Conservation (phyloP, 1,140 invertebrate genomes). For the Cepaea nemoralis region DNA sequence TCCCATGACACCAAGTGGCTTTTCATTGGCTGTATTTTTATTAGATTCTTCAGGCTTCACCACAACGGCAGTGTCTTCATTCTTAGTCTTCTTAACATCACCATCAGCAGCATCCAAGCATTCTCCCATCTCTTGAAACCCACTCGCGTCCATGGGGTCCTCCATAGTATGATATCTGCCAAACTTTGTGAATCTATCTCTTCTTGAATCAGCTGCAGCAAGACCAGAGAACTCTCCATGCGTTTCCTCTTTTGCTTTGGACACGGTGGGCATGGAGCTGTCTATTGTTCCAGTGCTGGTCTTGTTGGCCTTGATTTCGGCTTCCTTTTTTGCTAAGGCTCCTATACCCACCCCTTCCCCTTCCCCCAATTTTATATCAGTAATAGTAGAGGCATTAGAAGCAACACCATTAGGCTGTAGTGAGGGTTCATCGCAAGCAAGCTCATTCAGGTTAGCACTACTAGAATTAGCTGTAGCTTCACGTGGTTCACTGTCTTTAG, state of each 20-base stretch:
- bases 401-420: not conserved
- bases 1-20: not conserved
- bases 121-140: not conserved
- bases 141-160: constrained; percentile 23
- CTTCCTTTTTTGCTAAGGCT: not conserved
- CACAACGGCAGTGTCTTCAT: not conserved
- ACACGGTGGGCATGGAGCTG: not conserved
- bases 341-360: not conserved
- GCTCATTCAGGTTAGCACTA: constrained; percentile 38
- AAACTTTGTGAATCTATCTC: constrained; percentile 19
- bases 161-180: constrained; percentile 34
- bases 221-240: constrained; percentile 21
- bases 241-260: constrained; percentile 16
- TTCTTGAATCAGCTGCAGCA: constrained; percentile 33
- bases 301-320: not conserved
- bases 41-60: not conserved
- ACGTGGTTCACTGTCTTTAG: constrained; percentile 4
- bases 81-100: not conserved
- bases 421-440: constrained; percentile 17
- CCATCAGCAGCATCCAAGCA: not conserved
- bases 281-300: not conserved
- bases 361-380: not conserved
- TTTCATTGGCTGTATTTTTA: not conserved
- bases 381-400: not conserved
- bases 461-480: not conserved